Percentiles rank a stretch among this genome's conserved stretches.
phyloP scores from a whole-genome alignment of 2,888 invertebrate species.

The Meganola albula region DNA sequence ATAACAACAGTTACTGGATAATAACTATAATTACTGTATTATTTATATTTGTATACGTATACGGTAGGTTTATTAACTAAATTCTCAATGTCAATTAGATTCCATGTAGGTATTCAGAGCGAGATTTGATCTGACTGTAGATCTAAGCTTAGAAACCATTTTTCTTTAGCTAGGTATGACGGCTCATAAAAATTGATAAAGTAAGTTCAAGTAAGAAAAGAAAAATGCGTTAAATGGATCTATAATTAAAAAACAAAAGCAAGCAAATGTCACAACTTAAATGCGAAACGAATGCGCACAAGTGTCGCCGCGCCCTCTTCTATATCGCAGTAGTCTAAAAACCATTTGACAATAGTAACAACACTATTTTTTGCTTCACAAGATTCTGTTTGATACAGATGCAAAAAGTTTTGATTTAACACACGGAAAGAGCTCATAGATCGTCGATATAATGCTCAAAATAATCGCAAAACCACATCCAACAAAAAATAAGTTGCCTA shows the following conservation, averaged over 20 bases:
- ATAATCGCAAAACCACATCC: conserved; percentile 11
- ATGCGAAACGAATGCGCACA: too few relatives aligned
- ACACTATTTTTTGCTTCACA: conserved; percentile 15
- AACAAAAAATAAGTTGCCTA: too few relatives aligned
- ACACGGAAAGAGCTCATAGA: conserved; percentile 20
- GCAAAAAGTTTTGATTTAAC: conserved; percentile 23
- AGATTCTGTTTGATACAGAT: conserved; percentile 18
- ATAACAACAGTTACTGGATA: conserved; percentile 4
- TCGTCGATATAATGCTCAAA: conserved; percentile 19
- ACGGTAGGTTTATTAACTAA: too few relatives aligned
- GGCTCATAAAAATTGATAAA: too few relatives aligned
- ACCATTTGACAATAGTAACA: conserved; percentile 20
- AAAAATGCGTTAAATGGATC: too few relatives aligned
- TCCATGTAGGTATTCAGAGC: conserved; percentile 2
- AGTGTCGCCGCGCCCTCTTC: conserved; percentile 1
- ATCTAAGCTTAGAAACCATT: too few relatives aligned
- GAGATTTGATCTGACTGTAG: too few relatives aligned
- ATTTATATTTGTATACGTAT: too few relatives aligned
- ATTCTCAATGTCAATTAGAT: conserved; percentile 12
- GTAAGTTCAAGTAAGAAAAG: too few relatives aligned
- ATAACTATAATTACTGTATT: conserved; percentile 2
- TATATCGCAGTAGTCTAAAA: conserved; percentile 10
- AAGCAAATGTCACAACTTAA: too few relatives aligned
- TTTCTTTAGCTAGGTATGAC: too few relatives aligned
- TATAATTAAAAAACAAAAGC: too few relatives aligned